Evolutionary conservation across 2,888 invertebrate genomes (phyloP).

Genomic region (Theodoxus fluviatilis): DNA sequence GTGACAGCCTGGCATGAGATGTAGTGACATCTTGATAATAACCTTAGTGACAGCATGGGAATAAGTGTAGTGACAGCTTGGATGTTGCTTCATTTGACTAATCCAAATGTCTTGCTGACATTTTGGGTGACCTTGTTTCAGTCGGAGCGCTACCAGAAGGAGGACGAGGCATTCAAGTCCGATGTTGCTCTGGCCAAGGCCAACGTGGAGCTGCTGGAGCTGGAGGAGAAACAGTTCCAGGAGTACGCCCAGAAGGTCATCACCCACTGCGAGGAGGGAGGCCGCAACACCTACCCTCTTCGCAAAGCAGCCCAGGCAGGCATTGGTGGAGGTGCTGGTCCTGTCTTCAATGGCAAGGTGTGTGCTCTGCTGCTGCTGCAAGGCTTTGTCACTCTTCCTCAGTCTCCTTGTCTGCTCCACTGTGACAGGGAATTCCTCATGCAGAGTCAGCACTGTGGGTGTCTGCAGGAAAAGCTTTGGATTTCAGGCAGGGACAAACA

Average conservation of each 20-base stretch:
- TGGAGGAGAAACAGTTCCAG: constrained; percentile 65
- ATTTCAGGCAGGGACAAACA: too few relatives aligned
- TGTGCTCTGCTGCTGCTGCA: too few relatives aligned
- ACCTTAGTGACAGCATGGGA: too few relatives aligned
- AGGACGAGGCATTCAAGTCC: constrained; percentile 37
- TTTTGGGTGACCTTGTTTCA: constrained; percentile 20
- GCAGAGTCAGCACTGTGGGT: too few relatives aligned
- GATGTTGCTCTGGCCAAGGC: constrained; percentile 53
- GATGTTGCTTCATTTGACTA: neutral
- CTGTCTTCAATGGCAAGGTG: constrained; percentile 58
- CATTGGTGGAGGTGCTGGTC: constrained; percentile 61
- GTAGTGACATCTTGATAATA: too few relatives aligned
- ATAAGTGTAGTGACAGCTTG: too few relatives aligned
- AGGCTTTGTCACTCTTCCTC: too few relatives aligned
- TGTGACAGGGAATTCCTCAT: too few relatives aligned
- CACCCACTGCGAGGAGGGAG: constrained; percentile 62
- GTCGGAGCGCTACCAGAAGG: constrained; percentile 38
- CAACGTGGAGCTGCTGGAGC: constrained; percentile 55
- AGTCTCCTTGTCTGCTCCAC: too few relatives aligned
- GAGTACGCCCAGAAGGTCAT: constrained; percentile 63
- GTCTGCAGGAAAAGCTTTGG: too few relatives aligned
- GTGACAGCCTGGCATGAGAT: too few relatives aligned
- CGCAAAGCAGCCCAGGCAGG: constrained; percentile 58
- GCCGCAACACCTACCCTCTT: constrained; percentile 63
- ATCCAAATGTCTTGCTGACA: neutral